These are phyloP conservation scores for Electrophaes corylata DNA, from an alignment of 2,888 invertebrate species.

Conservation along the genomic window DNA sequence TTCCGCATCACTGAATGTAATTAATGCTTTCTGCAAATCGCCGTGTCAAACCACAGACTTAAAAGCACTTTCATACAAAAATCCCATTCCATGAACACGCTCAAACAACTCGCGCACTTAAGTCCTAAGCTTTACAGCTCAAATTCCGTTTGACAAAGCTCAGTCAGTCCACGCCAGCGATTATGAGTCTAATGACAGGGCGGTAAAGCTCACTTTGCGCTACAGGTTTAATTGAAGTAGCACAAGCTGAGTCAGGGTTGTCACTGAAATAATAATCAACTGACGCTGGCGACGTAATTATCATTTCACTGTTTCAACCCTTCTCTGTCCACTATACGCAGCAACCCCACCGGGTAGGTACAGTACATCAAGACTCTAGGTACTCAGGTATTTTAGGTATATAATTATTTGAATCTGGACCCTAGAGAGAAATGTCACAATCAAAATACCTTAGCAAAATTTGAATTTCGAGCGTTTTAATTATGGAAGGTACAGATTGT, in stretches of 20 bases:
- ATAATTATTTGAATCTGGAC: conserved; percentile 27
- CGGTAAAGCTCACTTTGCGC: conserved; percentile 13
- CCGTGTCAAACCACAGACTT: conserved; percentile 33
- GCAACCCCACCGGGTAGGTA: conserved; percentile 1
- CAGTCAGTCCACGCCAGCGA: not conserved
- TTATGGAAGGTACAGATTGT: no score
- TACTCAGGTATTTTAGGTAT: conserved; percentile 1
- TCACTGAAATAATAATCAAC: conserved; percentile 55
- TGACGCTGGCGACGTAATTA: conserved; percentile 38
- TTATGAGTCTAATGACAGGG: not conserved
- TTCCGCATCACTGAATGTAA: conserved; percentile 45
- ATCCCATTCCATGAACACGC: not conserved
- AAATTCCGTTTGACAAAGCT: conserved; percentile 4
- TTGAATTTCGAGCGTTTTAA: not conserved
- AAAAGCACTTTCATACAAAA: not conserved
- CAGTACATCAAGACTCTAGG: not conserved
- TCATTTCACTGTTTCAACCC: conserved; percentile 37
- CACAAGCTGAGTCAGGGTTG: conserved; percentile 43
- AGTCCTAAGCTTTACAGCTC: not conserved
- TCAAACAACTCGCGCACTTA: not conserved
- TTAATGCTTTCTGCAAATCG: conserved; percentile 63
- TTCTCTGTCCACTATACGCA: conserved; percentile 31
- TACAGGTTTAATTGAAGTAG: not conserved
- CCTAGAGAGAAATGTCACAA: conserved; percentile 25
- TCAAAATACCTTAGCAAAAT: conserved; percentile 26